These are phyloP conservation scores for Epinotia nisella DNA, from an alignment of 2,888 invertebrate species.

Conservation along the genomic window DNA sequence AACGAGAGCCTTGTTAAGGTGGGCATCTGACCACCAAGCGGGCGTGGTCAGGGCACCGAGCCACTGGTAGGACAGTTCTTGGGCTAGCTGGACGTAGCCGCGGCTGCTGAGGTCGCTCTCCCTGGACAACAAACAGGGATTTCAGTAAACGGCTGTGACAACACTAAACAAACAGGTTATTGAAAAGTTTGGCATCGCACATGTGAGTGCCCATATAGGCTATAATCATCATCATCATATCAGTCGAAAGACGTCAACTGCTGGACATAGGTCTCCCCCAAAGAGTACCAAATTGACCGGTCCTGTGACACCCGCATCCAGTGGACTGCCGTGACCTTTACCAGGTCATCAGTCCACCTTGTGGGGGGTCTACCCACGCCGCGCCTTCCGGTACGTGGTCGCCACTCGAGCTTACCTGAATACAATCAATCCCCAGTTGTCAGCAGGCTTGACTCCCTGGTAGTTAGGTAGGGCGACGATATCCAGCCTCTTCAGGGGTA, in stretches of 20 bases:
- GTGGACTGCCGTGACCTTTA: too few relatives aligned
- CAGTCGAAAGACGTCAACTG: too few relatives aligned
- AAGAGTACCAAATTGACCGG: too few relatives aligned
- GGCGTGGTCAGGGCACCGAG: conserved; percentile 90
- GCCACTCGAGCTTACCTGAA: conserved; percentile 90
- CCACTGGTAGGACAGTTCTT: conserved; percentile 93
- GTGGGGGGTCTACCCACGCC: too few relatives aligned
- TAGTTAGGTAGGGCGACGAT: conserved; percentile 90
- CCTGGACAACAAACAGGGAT: conserved; percentile 71
- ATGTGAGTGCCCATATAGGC: too few relatives aligned
- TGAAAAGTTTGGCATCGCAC: too few relatives aligned
- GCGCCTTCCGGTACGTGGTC: too few relatives aligned
- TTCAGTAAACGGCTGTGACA: not conserved
- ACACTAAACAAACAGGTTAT: too few relatives aligned
- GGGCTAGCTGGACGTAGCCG: conserved; percentile 87
- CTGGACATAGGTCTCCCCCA: too few relatives aligned
- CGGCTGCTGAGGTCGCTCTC: conserved; percentile 89
- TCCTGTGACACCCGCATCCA: too few relatives aligned
- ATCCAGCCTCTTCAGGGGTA: conserved; percentile 88
- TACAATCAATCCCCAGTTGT: conserved; percentile 91
- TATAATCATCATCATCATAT: too few relatives aligned
- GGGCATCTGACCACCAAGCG: conserved; percentile 90
- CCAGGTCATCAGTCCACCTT: too few relatives aligned
- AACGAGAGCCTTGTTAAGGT: conserved; percentile 90
- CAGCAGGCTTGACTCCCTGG: conserved; percentile 88